phyloP scores from a whole-genome alignment of 2,888 invertebrate genomes.

The Caenorhabditis virilis region DNA sequence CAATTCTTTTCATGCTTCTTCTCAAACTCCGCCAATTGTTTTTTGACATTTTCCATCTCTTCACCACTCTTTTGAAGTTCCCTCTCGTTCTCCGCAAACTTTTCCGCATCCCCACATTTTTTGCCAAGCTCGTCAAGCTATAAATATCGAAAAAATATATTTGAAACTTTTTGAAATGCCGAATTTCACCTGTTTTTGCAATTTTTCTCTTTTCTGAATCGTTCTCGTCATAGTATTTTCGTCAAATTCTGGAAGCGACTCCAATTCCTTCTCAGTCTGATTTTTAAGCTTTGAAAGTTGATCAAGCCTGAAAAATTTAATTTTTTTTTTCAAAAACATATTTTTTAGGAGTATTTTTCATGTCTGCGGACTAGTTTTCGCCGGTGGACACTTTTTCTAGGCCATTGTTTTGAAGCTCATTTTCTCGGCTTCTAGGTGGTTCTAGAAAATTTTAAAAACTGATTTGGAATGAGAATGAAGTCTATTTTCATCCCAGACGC shows the following conservation, averaged over 20 bases:
- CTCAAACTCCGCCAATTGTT: slow-evolving; percentile 9
- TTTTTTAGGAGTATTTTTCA: neutral
- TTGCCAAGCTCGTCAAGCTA: slow-evolving; percentile 19
- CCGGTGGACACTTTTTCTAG: too few species aligned
- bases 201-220: slow-evolving; percentile 2
- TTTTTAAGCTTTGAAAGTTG: slow-evolving; percentile 8
- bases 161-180: neutral
- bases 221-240: slow-evolving; percentile 9
- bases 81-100: slow-evolving; percentile 23
- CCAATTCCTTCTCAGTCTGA: slow-evolving; percentile 8
- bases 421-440: too few species aligned
- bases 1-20: slow-evolving; percentile 28
- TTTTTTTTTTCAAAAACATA: neutral
- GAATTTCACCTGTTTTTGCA: slow-evolving; percentile 14
- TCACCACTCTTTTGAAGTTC: slow-evolving; percentile 10
- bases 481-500: too few species aligned
- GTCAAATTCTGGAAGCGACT: slow-evolving; percentile 15
- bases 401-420: too few species aligned
- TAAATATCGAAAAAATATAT: neutral
- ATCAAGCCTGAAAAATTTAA: slow-evolving; percentile 4
- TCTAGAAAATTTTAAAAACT: too few species aligned
- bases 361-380: too few species aligned
- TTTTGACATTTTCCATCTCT: neutral
- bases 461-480: too few species aligned
- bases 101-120: slow-evolving; percentile 18